A percentile compares a stretch with the other conserved stretches of the same genome.
Conservation (phyloP, 92 coral and sea anemone species). For the Paramuricea clavata region DNA sequence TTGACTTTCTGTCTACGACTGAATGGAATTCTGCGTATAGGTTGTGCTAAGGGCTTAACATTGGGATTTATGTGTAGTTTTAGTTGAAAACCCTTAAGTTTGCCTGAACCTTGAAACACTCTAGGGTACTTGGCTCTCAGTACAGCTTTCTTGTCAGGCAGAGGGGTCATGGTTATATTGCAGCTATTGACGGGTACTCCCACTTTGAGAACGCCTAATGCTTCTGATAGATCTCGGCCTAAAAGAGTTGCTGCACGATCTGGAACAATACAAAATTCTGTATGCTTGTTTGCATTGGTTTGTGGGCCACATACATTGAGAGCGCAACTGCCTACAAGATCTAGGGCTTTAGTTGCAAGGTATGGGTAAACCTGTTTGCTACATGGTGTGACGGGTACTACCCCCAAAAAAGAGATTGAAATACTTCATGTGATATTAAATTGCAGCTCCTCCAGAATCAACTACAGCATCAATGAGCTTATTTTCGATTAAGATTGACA, state of each 20-base stretch:
- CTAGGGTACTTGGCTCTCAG: conserved; percentile 47
- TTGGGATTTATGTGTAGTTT: conserved; percentile 51
- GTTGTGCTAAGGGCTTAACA: conserved; percentile 59
- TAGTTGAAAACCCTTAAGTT: conserved; percentile 55
- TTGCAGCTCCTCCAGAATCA: conserved; percentile 38
- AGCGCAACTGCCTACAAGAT: conserved; percentile 18
- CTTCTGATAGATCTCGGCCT: too few species aligned
- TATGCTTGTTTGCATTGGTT: conserved; percentile 4
- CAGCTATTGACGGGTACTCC: conserved; percentile 40
- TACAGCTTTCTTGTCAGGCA: conserved; percentile 38
- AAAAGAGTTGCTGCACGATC: conserved; percentile 24
- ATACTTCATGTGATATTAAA: conserved; percentile 13
- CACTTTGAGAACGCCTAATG: conserved; percentile 41
- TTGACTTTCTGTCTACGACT: conserved; percentile 56
- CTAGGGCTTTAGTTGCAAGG: conserved; percentile 11
- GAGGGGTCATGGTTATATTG: background rate
- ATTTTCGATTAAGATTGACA: too few species aligned
- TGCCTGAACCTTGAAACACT: conserved; percentile 53
- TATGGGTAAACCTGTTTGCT: conserved; percentile 28
- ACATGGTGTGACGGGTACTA: conserved; percentile 26
- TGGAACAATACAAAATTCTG: conserved; percentile 39
- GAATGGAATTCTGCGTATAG: too few species aligned
- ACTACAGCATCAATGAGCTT: conserved; percentile 23
- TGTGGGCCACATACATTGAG: conserved; percentile 37
- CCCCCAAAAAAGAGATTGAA: conserved; percentile 7